Evolutionary conservation across 2,888 invertebrate genomes (phyloP).

Genomic region (Frankliniella intonsa): DNA sequence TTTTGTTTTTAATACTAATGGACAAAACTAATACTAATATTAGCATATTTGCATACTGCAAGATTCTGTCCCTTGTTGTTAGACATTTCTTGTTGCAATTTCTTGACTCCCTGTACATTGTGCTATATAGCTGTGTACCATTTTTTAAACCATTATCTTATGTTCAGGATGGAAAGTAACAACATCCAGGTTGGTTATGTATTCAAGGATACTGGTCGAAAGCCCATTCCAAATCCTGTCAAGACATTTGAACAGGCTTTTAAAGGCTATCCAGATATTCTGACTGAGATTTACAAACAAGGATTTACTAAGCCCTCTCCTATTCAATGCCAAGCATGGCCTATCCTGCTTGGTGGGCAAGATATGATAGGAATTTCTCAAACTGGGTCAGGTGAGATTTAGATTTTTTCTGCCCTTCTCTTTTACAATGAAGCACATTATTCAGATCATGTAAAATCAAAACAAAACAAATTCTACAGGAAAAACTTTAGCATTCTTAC

Average conservation of each 20-base stretch:
- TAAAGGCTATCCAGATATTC: conserved; percentile 72
- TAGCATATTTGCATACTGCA: neutral
- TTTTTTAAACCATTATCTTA: conserved; percentile 25
- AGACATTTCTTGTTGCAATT: neutral
- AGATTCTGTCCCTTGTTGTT: neutral
- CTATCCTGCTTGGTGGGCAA: conserved; percentile 79
- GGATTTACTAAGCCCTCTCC: conserved; percentile 81
- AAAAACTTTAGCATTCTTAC: conserved; percentile 88
- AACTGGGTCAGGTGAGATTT: conserved; percentile 66
- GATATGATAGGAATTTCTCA: conserved; percentile 97
- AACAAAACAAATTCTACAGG: conserved; percentile 49
- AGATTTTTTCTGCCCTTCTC: neutral
- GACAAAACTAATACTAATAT: neutral
- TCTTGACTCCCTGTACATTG: neutral
- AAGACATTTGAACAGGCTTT: conserved; percentile 67
- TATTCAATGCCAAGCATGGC: conserved; percentile 93
- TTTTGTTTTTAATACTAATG: neutral
- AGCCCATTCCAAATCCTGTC: conserved; percentile 69
- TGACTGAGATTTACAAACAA: conserved; percentile 73
- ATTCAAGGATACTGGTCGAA: conserved; percentile 47
- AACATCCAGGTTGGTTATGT: conserved; percentile 69
- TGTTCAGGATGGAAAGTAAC: conserved; percentile 56
- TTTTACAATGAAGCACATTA: too few relatives aligned
- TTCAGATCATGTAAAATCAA: too few relatives aligned
- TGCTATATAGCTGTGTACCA: too few relatives aligned